A percentile compares a stretch with the other conserved stretches of the same genome.
These are phyloP conservation scores for Brachyhypopomus gauderio DNA, from an alignment of 2,113 vertebrate genomes.

Conservation along the genomic window DNA sequence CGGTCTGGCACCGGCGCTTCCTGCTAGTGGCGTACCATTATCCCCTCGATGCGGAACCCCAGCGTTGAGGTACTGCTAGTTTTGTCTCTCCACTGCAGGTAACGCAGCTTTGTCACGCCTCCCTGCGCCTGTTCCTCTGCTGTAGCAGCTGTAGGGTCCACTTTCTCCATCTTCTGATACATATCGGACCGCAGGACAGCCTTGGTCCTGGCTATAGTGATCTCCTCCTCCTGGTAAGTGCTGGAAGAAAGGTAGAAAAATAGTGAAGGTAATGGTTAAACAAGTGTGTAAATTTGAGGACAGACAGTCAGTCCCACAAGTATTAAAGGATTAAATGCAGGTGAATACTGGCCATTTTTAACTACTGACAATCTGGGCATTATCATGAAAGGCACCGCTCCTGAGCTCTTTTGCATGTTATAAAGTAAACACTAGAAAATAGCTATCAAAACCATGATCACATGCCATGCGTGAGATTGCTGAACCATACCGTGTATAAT, in stretches of 20 bases:
- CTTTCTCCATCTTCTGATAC: conserved; percentile 81
- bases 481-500: too few species aligned
- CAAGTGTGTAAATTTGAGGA: background rate
- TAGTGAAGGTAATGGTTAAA: conserved; percentile 11
- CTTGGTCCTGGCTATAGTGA: conserved; percentile 66
- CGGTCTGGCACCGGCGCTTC: too few species aligned
- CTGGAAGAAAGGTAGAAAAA: conserved; percentile 56
- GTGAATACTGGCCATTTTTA: too few species aligned
- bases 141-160: conserved; percentile 72
- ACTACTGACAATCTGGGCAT: too few species aligned
- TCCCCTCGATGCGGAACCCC: conserved; percentile 80
- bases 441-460: too few species aligned
- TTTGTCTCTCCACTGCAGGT: conserved; percentile 81
- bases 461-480: too few species aligned
- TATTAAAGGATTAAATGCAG: too few species aligned
- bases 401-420: too few species aligned
- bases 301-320: too few species aligned
- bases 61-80: conserved; percentile 75
- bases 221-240: conserved; percentile 79
- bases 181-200: conserved; percentile 70
- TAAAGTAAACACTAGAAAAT: too few species aligned
- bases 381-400: too few species aligned
- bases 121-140: conserved; percentile 71
- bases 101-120: conserved; percentile 78
- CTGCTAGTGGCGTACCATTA: conserved; percentile 67